These are phyloP conservation scores for Lepisosteus osseus DNA, from an alignment of 2,113 vertebrate species.

Conservation along the genomic window DNA sequence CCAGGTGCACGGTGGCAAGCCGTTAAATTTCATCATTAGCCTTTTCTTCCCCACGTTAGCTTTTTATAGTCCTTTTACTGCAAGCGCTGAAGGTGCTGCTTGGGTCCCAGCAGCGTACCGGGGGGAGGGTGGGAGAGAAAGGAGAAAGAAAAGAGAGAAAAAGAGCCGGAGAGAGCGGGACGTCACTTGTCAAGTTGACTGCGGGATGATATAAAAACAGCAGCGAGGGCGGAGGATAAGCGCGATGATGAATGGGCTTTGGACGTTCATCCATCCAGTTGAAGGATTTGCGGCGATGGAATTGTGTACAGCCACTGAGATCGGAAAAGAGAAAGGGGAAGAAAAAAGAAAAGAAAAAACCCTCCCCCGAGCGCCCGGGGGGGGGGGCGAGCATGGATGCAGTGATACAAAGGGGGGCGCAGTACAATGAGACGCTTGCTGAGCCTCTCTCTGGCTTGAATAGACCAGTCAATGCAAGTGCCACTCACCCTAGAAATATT, in stretches of 20 bases:
- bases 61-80: slow-evolving; percentile 74
- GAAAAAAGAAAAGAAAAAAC: neutral
- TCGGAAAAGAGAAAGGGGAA: slow-evolving; percentile 48
- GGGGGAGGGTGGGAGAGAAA: slow-evolving; percentile 43
- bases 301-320: slow-evolving; percentile 63
- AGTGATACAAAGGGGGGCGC: slow-evolving; percentile 35
- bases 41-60: slow-evolving; percentile 62
- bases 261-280: slow-evolving; percentile 71
- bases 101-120: slow-evolving; percentile 54
- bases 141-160: slow-evolving; percentile 45
- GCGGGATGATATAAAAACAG: slow-evolving; percentile 74
- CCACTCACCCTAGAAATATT: slow-evolving; percentile 13
- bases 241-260: slow-evolving; percentile 69
- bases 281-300: slow-evolving; percentile 66
- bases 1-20: slow-evolving; percentile 70
- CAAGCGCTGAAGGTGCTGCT: slow-evolving; percentile 57
- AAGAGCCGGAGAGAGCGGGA: slow-evolving; percentile 30
- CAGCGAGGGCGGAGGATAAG: slow-evolving; percentile 65
- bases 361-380: too few relatives aligned
- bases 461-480: slow-evolving; percentile 22
- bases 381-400: slow-evolving; percentile 34
- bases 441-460: slow-evolving; percentile 24
- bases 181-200: slow-evolving; percentile 73
- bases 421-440: slow-evolving; percentile 32
- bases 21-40: slow-evolving; percentile 81